A percentile compares a stretch with the other conserved stretches of the same genome.
Conservation (phyloP, 2,797 vertebrate genomes). For the Falco biarmicus region DNA sequence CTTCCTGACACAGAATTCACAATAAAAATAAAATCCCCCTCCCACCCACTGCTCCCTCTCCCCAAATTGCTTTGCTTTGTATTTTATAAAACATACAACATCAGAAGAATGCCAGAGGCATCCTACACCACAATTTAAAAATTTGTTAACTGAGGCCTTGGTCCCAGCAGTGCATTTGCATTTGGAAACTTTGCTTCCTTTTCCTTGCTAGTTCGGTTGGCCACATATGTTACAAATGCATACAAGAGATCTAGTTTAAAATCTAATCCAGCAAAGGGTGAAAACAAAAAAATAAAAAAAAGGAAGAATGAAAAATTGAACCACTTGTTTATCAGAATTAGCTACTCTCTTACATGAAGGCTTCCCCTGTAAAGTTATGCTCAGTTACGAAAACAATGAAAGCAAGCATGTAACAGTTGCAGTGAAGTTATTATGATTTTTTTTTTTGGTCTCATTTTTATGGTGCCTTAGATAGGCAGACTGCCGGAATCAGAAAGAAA, state of each 20-base stretch:
- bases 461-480: conserved; percentile 24
- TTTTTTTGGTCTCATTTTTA: not conserved
- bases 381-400: conserved; percentile 48
- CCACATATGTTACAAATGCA: conserved; percentile 15
- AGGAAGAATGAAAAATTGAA: conserved; percentile 32
- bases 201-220: not conserved
- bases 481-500: not conserved
- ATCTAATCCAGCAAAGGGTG: conserved; percentile 45
- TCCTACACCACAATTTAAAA: conserved; percentile 54
- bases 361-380: conserved; percentile 55
- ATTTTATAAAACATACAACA: conserved; percentile 66
- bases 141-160: conserved; percentile 61
- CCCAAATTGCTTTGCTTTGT: conserved; percentile 37
- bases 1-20: conserved; percentile 73
- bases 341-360: conserved; percentile 24
- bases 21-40: conserved; percentile 75
- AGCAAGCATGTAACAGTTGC: conserved; percentile 54
- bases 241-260: conserved; percentile 12
- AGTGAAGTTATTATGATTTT: not conserved
- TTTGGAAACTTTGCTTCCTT: conserved; percentile 33
- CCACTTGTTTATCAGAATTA: conserved; percentile 18
- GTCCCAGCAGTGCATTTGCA: conserved; percentile 73
- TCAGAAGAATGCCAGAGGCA: conserved; percentile 68
- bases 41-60: not conserved
- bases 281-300: not conserved